Base-by-base conservation (phyloP, 2,797 vertebrate species). In the Leuciscus waleckii region DNA sequence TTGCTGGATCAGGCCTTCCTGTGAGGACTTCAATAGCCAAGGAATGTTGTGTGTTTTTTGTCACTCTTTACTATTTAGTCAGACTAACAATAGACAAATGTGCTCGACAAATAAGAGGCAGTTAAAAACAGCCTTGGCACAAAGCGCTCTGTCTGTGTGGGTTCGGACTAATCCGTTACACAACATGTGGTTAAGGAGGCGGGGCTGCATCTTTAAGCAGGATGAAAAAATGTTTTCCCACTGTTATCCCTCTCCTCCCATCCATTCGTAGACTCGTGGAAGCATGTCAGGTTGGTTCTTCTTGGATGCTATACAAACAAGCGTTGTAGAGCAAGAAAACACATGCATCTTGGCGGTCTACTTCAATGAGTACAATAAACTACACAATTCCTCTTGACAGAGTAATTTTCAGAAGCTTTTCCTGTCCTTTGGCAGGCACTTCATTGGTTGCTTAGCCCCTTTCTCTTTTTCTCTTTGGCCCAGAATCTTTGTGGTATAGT, bases 41-140 rank as follows among this genome's bases (percentile, higher is more conserved):
- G 92, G 92, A 94, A 94, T 92, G 90, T 85, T 91, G 61, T 93
- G 89, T 93, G 91, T 94, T 94, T 94, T 92, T 91, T 87, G 86
- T 89, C 88, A 89, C 90, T 92, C 84, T 90, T 89, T 85, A 88
- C 93, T 94, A 94, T 93, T 92, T 91, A 91, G 85, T 74, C 79
- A 79, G 41, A 51, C 21, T 46, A 49, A 95, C 94, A 94, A 95
- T 95, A 92, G 93, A 90, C 87, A 92, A 92, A 94, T 94, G 93
- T 93, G 75, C 89, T 89, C 56, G 79, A 91, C 90, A 93, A 90
- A 92, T 87, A 92, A 49, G 77, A 92, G 86, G 89, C 88, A 83
- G 91, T 91, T 89, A 80, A 87, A 92, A 91, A 89, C 85, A 91
- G 90, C 91, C 92, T 91, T 91, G 58, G 65, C 71, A 35, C 69